phyloP scores from a whole-genome alignment of 2,113 vertebrate genomes.

The Leptocoma aspasia region DNA sequence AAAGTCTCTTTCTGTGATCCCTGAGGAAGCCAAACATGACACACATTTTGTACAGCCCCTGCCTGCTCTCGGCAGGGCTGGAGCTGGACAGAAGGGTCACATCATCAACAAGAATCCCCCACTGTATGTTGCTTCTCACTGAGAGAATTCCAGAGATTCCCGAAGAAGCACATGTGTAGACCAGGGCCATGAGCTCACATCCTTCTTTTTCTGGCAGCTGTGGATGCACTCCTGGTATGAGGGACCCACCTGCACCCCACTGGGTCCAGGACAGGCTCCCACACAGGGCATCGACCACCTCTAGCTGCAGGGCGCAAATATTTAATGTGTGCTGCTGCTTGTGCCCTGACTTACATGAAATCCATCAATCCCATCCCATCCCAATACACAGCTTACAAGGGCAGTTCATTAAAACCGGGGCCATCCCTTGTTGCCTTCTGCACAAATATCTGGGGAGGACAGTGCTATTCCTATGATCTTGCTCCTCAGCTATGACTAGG shows the following conservation, averaged over 20 bases:
- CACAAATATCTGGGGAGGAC: not conserved
- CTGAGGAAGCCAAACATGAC: not conserved
- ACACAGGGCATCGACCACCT: not conserved
- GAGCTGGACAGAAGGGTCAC: not conserved
- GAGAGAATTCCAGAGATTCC: not conserved
- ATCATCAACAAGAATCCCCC: not conserved
- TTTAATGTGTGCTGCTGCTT: not conserved
- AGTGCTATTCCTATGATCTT: not conserved
- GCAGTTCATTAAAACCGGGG: rapidly evolving
- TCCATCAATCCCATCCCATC: not conserved
- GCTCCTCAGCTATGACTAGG: not conserved
- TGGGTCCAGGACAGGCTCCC: not conserved
- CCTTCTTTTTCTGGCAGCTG: not conserved
- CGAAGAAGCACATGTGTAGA: not conserved
- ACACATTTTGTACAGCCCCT: not conserved
- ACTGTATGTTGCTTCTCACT: not conserved
- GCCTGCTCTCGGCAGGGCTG: not conserved
- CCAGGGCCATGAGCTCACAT: not conserved
- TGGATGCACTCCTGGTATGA: not conserved
- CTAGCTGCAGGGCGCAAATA: not conserved
- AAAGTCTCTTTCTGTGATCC: not conserved
- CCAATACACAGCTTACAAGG: not conserved
- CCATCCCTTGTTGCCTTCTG: not conserved
- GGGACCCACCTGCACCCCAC: not conserved
- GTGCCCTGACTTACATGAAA: not conserved